Conservation (phyloP, 1,140 invertebrate species). For the Pentalonia nigronervosa region DNA sequence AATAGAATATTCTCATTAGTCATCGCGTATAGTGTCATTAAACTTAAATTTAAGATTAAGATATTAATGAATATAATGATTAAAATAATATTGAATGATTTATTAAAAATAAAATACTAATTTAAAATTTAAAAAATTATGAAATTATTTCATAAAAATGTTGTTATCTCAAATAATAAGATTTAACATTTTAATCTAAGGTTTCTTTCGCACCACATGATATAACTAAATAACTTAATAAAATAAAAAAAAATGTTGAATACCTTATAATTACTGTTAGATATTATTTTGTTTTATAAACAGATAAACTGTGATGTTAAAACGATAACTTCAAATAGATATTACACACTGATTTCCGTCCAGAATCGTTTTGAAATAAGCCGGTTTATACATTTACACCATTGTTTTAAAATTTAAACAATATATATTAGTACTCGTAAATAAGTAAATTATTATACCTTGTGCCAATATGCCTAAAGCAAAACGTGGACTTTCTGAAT, state of each 20-base stretch:
- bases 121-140: not conserved
- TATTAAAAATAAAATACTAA: not conserved
- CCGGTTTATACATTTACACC: not conserved
- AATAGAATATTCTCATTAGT: constrained; percentile 10
- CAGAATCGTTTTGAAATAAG: not conserved
- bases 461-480: not conserved
- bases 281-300: not conserved
- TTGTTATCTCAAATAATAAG: not conserved
- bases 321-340: not conserved
- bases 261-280: not conserved
- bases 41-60: not conserved
- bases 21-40: not conserved
- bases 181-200: not conserved
- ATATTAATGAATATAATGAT: too few relatives aligned
- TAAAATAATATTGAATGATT: not conserved
- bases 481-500: not conserved
- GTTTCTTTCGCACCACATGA: not conserved
- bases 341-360: not conserved
- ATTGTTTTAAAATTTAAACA: not conserved
- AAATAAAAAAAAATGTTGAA: not conserved
- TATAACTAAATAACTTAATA: not conserved
- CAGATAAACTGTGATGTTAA: not conserved
- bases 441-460: not conserved
- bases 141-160: not conserved
- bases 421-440: not conserved